Evolutionary conservation across 1,140 invertebrate species (phyloP).

Genomic region (Brachionus calyciflorus): DNA sequence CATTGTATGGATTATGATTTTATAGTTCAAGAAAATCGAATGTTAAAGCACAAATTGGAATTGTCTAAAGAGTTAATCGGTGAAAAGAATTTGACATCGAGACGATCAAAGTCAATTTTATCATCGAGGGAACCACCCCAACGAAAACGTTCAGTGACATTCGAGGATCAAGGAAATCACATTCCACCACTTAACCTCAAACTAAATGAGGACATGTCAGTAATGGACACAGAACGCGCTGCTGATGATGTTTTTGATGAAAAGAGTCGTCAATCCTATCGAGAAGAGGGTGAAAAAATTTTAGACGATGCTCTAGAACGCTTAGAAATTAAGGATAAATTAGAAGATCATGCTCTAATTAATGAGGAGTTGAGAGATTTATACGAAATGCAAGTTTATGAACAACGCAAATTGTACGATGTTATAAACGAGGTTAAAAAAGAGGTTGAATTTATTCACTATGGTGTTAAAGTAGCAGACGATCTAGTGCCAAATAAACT

Average conservation of each 20-base stretch:
- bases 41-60: slow-evolving; percentile 39
- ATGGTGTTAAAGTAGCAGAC: background rate
- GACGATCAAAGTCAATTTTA: background rate
- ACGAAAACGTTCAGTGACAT: slow-evolving; percentile 37
- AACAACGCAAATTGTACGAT: slow-evolving; percentile 13
- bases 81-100: slow-evolving; percentile 9
- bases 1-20: slow-evolving; percentile 46
- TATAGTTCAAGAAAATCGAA: slow-evolving; percentile 20
- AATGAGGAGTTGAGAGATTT: slow-evolving; percentile 26
- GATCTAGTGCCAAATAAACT: background rate
- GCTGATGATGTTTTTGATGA: slow-evolving; percentile 34
- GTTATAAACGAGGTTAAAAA: slow-evolving; percentile 22
- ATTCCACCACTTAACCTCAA: slow-evolving; percentile 3
- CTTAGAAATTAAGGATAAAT: slow-evolving; percentile 14
- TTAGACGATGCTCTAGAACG: slow-evolving; percentile 8
- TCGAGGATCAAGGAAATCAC: background rate
- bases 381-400: slow-evolving; percentile 35
- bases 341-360: slow-evolving; percentile 1
- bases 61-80: slow-evolving; percentile 37
- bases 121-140: background rate
- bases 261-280: background rate
- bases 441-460: slow-evolving; percentile 29
- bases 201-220: background rate
- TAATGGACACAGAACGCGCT: slow-evolving; percentile 14
- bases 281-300: slow-evolving; percentile 22